Conservation (phyloP, 2,888 invertebrate genomes). For the Plebejus argus region DNA sequence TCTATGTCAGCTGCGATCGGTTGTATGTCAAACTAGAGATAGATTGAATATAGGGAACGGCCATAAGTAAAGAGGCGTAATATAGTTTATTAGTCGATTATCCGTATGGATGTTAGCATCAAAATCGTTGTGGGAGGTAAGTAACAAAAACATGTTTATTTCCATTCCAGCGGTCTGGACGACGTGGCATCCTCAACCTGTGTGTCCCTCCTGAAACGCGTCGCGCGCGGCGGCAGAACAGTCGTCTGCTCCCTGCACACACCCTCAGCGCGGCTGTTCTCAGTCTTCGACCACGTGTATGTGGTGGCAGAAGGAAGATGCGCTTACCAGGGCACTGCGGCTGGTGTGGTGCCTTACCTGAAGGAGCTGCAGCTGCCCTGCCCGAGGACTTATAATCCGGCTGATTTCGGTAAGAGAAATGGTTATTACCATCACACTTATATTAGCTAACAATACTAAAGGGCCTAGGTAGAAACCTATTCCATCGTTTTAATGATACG, state of each 20-base stretch:
- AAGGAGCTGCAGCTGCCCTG: conserved; percentile 89
- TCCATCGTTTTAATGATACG: too few relatives aligned
- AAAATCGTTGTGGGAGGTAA: too few relatives aligned
- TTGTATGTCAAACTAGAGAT: too few relatives aligned
- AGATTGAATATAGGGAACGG: too few relatives aligned
- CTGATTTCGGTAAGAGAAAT: conserved; percentile 89
- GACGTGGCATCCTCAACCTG: conserved; percentile 95
- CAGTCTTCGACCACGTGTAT: conserved; percentile 95
- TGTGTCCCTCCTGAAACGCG: conserved; percentile 89
- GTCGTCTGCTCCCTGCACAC: conserved; percentile 97
- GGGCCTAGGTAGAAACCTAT: too few relatives aligned
- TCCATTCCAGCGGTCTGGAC: conserved; percentile 89
- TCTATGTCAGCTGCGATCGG: too few relatives aligned
- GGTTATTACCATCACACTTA: too few relatives aligned
- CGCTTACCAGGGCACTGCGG: conserved; percentile 91
- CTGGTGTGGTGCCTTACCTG: conserved; percentile 91
- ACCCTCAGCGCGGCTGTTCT: conserved; percentile 95
- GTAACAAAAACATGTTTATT: neutral
- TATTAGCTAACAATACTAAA: too few relatives aligned
- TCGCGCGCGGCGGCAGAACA: conserved; percentile 93
- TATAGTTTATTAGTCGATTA: too few relatives aligned
- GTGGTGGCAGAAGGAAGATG: conserved; percentile 94
- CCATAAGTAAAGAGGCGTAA: too few relatives aligned
- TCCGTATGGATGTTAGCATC: too few relatives aligned
- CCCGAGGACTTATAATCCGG: conserved; percentile 96